Evolutionary conservation across 2,797 vertebrate species (phyloP).

Genomic region (Alca torda): DNA sequence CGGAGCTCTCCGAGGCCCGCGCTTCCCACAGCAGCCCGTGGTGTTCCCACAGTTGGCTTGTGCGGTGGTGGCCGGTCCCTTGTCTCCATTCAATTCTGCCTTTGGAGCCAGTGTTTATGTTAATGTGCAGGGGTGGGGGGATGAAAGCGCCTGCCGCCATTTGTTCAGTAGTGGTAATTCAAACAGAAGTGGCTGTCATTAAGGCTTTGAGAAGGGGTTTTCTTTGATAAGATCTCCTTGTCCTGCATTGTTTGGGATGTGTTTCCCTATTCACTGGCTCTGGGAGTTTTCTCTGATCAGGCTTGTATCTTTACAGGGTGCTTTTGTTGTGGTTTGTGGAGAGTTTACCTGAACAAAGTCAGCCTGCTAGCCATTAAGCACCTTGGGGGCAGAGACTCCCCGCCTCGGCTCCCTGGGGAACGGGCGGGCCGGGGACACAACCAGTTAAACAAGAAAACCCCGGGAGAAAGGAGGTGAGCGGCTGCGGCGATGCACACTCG

Average conservation of each 20-base stretch:
- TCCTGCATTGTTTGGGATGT: conserved; percentile 77
- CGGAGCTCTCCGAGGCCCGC: neutral
- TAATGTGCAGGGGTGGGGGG: conserved; percentile 68
- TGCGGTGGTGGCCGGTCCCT: conserved; percentile 44
- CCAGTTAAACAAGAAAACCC: conserved; percentile 48
- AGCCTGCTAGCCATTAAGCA: conserved; percentile 74
- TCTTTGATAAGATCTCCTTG: conserved; percentile 84
- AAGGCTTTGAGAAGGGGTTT: conserved; percentile 76
- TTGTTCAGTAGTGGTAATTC: conserved; percentile 83
- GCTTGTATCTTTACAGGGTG: conserved; percentile 79
- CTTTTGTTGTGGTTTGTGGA: conserved; percentile 80
- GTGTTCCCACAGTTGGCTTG: conserved; percentile 37
- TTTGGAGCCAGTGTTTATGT: conserved; percentile 76
- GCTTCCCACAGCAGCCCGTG: conserved; percentile 6
- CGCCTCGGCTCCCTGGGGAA: conserved; percentile 58
- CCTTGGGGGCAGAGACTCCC: conserved; percentile 65
- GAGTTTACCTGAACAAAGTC: conserved; percentile 79
- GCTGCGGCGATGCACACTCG: neutral
- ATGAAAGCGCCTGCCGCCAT: conserved; percentile 80
- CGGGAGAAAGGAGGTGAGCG: neutral
- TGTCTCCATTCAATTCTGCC: conserved; percentile 76
- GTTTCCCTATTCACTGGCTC: conserved; percentile 77
- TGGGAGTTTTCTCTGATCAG: conserved; percentile 76
- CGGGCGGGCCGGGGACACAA: conserved; percentile 1
- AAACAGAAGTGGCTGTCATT: conserved; percentile 79